Percentiles rank a stretch among this genome's conserved stretches.
Conservation (phyloP, 2,797 vertebrate species). For the Pantherophis alleghaniensis region DNA sequence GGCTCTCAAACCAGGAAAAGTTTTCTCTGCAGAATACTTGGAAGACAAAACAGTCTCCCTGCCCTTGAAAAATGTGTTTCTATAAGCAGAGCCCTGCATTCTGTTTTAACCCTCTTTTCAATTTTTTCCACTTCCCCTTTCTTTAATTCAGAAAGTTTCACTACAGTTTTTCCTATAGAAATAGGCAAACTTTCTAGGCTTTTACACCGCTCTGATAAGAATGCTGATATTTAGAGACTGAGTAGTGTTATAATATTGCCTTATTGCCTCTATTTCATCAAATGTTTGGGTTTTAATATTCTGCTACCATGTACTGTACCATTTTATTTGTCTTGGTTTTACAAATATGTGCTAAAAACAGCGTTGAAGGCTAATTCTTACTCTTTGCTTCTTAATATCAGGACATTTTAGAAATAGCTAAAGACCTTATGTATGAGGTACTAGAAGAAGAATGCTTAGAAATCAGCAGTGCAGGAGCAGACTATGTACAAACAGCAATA, state of each 20-base stretch:
- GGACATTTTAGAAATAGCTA: constrained; percentile 80
- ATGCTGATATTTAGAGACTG: background rate
- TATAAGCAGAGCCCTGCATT: background rate
- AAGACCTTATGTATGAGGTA: constrained; percentile 81
- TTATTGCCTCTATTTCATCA: background rate
- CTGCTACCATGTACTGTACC: background rate
- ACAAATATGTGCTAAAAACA: background rate
- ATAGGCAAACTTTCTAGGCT: background rate
- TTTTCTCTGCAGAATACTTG: background rate
- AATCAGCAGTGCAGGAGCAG: constrained; percentile 67
- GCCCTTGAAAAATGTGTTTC: background rate
- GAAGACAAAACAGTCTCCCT: background rate
- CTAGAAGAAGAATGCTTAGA: constrained; percentile 75
- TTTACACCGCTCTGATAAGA: background rate
- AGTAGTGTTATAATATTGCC: background rate
- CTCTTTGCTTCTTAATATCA: constrained; percentile 52
- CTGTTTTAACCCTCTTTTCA: background rate
- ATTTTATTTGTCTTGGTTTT: background rate
- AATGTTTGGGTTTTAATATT: background rate
- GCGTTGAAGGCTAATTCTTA: background rate
- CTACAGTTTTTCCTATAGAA: background rate
- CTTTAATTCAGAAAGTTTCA: background rate
- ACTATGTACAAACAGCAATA: constrained; percentile 76
- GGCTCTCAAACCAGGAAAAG: background rate
- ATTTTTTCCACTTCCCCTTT: background rate